Base-by-base conservation (phyloP, 1,140 invertebrate genomes). In the Cardiocondyla obscurior region DNA sequence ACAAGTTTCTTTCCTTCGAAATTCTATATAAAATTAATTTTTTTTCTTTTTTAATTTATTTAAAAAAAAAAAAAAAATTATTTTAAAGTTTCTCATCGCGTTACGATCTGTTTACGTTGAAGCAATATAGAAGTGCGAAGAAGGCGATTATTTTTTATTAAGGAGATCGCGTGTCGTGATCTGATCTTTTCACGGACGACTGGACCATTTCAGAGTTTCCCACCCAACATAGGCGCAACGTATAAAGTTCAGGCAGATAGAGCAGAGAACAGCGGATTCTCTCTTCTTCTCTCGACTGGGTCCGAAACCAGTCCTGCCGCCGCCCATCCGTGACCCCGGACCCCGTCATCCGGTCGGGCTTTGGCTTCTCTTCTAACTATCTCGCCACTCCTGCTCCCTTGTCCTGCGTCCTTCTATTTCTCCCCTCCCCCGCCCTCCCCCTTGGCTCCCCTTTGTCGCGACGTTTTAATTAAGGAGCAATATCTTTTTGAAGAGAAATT, bases 291-390 rank as follows among this genome's bases (percentile, higher is more conserved):
- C 85, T 89, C 84, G 90, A 90, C 89, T 89, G 90, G 90, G 90
- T 90, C 91, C 90, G 88, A 93, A 93, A 93, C 92, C 92, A 93
- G 92, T 93, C 91, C 91, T 93, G 90, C 88, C 90, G 88, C 91
- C 90, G 90, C 91, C 91, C 92, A 93, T 92, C 91, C 92, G 89
- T 93, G 92, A 93, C 92, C 92, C 90, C 91, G 87, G 92, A 93
- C 91, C 92, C 88, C 92, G 90, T 90, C 83, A 87, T 90, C 87
- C 85, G 85, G 82, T 89, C 83, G 82, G 82, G 53, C 76, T 85
- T 76, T 44, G 67, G 62, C 70, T 85, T 82, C 85, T 67, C 33
- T 67, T 67, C 69, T 83, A 58, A 65, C 76, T 77, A 53, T 60
- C 76, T 84, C 69, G 42, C 70, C 33, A 8, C 53, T 60, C 28